Conservation (phyloP, 2,888 invertebrate species). For the Chloromyia formosa region DNA sequence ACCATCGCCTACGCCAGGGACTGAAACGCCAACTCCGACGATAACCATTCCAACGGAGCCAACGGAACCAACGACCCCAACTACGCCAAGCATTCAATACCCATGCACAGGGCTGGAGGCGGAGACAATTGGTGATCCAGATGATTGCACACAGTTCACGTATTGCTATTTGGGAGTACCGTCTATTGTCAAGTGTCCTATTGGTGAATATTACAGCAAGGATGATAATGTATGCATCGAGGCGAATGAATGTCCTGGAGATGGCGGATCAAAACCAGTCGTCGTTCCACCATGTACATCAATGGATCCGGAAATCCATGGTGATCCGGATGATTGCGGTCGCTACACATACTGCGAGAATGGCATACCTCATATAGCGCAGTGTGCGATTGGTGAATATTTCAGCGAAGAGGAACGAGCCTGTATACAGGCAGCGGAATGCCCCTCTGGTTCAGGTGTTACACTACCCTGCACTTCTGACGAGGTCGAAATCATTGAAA, state of each 20-base stretch:
- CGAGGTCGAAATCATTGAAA: background rate
- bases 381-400: constrained; percentile 18
- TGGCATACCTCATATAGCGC: background rate
- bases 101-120: constrained; percentile 7
- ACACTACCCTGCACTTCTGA: constrained; percentile 7
- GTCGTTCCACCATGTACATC: constrained; percentile 26
- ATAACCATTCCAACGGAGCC: background rate
- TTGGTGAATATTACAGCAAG: constrained; percentile 33
- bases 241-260: constrained; percentile 6
- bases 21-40: background rate
- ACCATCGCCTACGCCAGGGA: background rate
- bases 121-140: constrained; percentile 18
- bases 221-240: constrained; percentile 19
- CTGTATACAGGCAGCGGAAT: background rate
- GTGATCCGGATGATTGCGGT: background rate
- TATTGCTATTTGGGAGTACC: constrained; percentile 5
- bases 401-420: constrained; percentile 2
- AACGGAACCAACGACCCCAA: background rate
- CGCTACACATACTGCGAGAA: constrained; percentile 5
- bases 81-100: background rate
- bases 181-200: constrained; percentile 14
- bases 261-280: background rate
- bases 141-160: constrained; percentile 19
- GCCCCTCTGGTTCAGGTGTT: background rate
- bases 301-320: background rate